phyloP scores from a whole-genome alignment of 2,888 invertebrate genomes.

The Tenthredo livida region DNA sequence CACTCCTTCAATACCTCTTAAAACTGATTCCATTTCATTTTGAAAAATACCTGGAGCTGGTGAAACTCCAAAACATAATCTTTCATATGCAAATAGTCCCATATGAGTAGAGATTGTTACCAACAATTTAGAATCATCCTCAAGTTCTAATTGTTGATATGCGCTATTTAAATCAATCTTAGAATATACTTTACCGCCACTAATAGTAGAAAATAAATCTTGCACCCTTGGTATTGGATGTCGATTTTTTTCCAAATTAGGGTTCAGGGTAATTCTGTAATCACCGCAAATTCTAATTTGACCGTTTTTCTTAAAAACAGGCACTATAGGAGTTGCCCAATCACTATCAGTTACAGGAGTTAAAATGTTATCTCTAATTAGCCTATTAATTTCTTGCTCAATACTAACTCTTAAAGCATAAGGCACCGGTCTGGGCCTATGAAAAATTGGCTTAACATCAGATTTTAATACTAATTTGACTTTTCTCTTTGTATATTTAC shows the following conservation, averaged over 20 bases:
- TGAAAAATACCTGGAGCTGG: conserved; percentile 62
- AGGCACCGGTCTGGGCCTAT: conserved; percentile 55
- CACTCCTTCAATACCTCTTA: conserved; percentile 24
- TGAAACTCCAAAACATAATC: neutral
- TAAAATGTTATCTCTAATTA: conserved; percentile 25
- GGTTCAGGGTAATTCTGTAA: conserved; percentile 59
- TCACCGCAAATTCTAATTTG: conserved; percentile 65
- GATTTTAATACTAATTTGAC: conserved; percentile 57
- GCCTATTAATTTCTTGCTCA: conserved; percentile 58
- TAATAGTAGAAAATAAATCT: conserved; percentile 57
- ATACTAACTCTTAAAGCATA: conserved; percentile 57
- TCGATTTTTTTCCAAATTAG: conserved; percentile 46
- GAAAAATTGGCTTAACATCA: conserved; percentile 58
- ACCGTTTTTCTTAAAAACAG: conserved; percentile 62
- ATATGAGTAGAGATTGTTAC: conserved; percentile 62
- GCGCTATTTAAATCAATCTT: conserved; percentile 65
- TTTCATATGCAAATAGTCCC: conserved; percentile 57
- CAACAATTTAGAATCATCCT: conserved; percentile 59
- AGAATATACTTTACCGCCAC: conserved; percentile 61
- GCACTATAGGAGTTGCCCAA: conserved; percentile 67
- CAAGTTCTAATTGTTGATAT: conserved; percentile 61
- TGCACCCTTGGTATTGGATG: conserved; percentile 58
- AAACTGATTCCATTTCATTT: conserved; percentile 40
- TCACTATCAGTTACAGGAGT: conserved; percentile 33
- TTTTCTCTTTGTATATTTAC: conserved; percentile 55